Base-by-base conservation (phyloP, 2,113 vertebrate species). In the Pseudorectes ferrugineus region DNA sequence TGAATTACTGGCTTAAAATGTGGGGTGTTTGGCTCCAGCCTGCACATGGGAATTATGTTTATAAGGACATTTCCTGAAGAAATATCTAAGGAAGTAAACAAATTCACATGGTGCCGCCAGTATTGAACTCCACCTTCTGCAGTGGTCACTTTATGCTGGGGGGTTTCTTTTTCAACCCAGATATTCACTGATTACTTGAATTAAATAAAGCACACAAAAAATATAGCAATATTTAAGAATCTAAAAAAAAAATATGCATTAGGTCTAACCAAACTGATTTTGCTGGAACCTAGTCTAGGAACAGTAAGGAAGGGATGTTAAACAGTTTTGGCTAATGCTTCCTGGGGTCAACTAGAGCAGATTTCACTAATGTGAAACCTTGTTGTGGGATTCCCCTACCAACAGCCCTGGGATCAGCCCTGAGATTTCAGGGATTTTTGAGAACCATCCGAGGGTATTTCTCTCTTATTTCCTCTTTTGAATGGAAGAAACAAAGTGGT, bases 11-110 rank as follows among this genome's bases (percentile, higher is more conserved):
- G 10, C 38, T 51, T 35, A n/a, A 77, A 90, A 66, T 10, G 62
- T 0, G 25, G 68, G 54, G 49, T 31, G 62, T 28, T 85, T 36
- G 46, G 63, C 82, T 86, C 67, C 88, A 86, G 92, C 25, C 33
- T 25, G 78, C 67, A 46, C 22, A 51, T 1, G 24, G 28, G 66
- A 90, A 33, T 63, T 35, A 22, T 40, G 66, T 95, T 95, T 93
- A 66, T 40, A 79, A 12, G 35, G 40, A 71, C 13, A 33, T 77
- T 93, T 97, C 88, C 94, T 88, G 67, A 13, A 94, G 49, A 49
- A 92, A 22, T 51, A 70, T 7, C 87, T 59, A 24, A 74, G 76
- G 88, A 94, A 96, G 85, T 63, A 83, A 93, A 90, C 62, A 92
- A 88, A 88, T 54, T 86, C 75, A 73, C 26, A 3, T 28, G 51